Evolutionary conservation across 1,140 invertebrate genomes (phyloP).

Genomic region (Leptinotarsa undecemlineata): DNA sequence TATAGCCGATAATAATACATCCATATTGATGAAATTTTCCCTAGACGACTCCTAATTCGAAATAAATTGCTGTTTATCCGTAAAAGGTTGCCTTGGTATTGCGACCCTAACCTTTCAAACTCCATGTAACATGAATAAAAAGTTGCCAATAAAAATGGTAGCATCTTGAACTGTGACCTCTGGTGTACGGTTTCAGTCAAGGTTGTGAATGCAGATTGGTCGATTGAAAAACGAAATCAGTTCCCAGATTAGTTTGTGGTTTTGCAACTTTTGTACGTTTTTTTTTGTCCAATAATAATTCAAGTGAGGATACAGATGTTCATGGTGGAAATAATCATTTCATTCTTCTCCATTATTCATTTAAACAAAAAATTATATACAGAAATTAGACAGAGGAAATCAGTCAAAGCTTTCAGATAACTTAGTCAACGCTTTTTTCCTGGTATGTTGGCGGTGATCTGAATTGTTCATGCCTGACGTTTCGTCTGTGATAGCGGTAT

Average conservation of each 20-base stretch:
- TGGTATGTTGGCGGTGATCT: too few relatives aligned
- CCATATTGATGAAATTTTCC: constrained; percentile 1
- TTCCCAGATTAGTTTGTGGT: not conserved
- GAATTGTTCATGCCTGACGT: too few relatives aligned
- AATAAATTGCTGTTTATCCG: constrained; percentile 6
- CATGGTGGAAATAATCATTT: too few relatives aligned
- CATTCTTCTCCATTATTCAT: too few relatives aligned
- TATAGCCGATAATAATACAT: constrained; percentile 6
- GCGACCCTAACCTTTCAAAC: constrained; percentile 5
- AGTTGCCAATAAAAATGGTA: not conserved
- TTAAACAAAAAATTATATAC: too few relatives aligned
- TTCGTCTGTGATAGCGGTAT: too few relatives aligned
- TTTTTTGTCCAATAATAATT: not conserved
- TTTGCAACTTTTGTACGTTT: not conserved
- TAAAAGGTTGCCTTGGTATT: not conserved
- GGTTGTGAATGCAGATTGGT: not conserved
- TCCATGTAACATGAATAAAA: not conserved
- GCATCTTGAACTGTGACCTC: constrained; percentile 7
- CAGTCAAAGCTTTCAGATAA: too few relatives aligned
- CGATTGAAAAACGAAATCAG: not conserved
- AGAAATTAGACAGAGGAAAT: too few relatives aligned
- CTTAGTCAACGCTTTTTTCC: too few relatives aligned
- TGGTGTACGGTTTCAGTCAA: not conserved
- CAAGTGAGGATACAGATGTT: too few relatives aligned
- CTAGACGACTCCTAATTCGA: constrained; percentile 7